phyloP scores from a whole-genome alignment of 35 echinoderm and acorn worm species.

The Apostichopus californicus region DNA sequence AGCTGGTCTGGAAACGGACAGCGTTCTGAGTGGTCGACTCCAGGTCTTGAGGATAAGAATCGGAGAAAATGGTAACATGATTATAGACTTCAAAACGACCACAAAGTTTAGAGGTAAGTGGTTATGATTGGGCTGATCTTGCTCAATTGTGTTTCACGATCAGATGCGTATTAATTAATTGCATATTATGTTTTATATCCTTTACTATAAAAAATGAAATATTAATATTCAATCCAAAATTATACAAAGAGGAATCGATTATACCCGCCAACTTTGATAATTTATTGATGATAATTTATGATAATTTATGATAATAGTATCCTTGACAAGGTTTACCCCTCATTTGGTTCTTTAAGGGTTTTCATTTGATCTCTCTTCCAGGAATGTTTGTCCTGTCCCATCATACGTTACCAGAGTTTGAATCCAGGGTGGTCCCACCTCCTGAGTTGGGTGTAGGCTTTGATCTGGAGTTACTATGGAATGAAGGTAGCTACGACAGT shows the following conservation, averaged over 20 bases:
- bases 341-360: neutral
- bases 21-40: slow-evolving; percentile 83
- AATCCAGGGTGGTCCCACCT: slow-evolving; percentile 87
- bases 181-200: neutral
- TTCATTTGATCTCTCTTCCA: slow-evolving; percentile 18
- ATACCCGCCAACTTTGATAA: no score
- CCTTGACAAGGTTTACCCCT: neutral
- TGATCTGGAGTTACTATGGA: slow-evolving; percentile 91
- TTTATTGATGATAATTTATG: no score
- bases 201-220: neutral
- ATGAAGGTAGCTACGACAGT: slow-evolving; percentile 92
- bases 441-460: slow-evolving; percentile 81
- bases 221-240: no score
- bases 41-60: slow-evolving; percentile 90
- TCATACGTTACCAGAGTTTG: slow-evolving; percentile 87
- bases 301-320: no score
- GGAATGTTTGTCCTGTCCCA: slow-evolving; percentile 90
- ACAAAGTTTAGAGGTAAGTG: slow-evolving; percentile 94
- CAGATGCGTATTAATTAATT: neutral
- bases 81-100: slow-evolving; percentile 97
- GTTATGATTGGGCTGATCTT: no score
- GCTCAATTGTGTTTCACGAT: no score
- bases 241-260: no score
- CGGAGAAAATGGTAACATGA: slow-evolving; percentile 83
- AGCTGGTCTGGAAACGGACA: slow-evolving; percentile 95